Evolutionary conservation across 2,888 invertebrate genomes (phyloP), one percentile per base, ranked within the genome.

Genomic region (Tuberolachnus salignus): DNA sequence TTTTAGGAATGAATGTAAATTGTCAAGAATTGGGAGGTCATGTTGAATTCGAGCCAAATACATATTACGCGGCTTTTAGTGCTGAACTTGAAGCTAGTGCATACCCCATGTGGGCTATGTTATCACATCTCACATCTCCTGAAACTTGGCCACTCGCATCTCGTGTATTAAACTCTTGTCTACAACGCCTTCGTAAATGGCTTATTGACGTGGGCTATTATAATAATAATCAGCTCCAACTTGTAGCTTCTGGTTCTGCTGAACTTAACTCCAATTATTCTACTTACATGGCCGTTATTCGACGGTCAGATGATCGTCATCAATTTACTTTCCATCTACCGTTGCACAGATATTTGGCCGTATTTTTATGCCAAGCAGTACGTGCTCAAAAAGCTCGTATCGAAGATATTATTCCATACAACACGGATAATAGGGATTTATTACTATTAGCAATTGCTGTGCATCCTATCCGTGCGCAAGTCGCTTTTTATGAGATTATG

Each of bases 291-390:
- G 13, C 49, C 11, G 51, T 55, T 16, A 44, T 59, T 61, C 59
- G 10, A 49, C 19, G 19, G 49, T n/a, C 26, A 34, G 49, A 73
- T 64, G 93, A 93, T 86, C 90, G 90, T 86, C 89, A 91, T 86
- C 94, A 95, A 88, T 92, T 97, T 81, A 95, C 97, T 71, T 98
- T 98, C 88, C 98, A 98, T 88, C 90, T 97, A 84, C 98, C 98
- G 23, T 89, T 98, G 83, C 98, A 98, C 88, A 93, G 98, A 74
- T 97, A 97, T 87, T 90, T 96, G 85, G 92, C 94, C 0, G 92
- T 93, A 19, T 94, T 95, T 85, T 88, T 94, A 83, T 91, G 94
- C 86, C 94, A 95, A 85, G 94, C 93, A 67, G 92, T 94, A 81
- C 75, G 75, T 21, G 51, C 51, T 8, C 73, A 73, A 63, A 42